phyloP scores from a whole-genome alignment of 2,888 invertebrate species.

The Microchrysa polita region DNA sequence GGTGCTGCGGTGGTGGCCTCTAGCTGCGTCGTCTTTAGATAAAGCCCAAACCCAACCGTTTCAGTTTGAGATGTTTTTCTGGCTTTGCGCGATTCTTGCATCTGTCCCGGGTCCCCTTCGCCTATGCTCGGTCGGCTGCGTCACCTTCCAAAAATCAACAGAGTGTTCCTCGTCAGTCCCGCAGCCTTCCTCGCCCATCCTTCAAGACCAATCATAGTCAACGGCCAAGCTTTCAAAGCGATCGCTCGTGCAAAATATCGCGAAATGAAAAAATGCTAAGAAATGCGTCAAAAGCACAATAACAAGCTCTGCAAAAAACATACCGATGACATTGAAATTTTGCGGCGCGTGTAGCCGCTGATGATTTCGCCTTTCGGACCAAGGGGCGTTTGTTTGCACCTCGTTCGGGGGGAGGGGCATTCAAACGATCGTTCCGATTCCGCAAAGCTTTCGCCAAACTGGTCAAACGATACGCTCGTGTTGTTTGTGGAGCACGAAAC shows the following conservation, averaged over 20 bases:
- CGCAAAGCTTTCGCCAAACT: neutral
- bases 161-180: neutral
- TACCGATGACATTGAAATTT: slow-evolving; percentile 39
- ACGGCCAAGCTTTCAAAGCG: slow-evolving; percentile 10
- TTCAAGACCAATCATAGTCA: slow-evolving; percentile 31
- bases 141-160: neutral
- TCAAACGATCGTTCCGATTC: neutral
- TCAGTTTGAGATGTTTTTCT: neutral
- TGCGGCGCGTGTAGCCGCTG: slow-evolving; percentile 38
- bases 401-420: slow-evolving; percentile 7
- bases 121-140: neutral
- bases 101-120: neutral
- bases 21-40: neutral
- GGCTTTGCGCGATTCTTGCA: neutral
- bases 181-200: neutral
- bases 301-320: slow-evolving; percentile 14
- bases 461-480: neutral
- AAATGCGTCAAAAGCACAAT: slow-evolving; percentile 21
- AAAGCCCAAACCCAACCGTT: neutral
- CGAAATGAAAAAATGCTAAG: neutral
- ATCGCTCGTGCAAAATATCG: slow-evolving; percentile 29
- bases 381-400: too few species aligned
- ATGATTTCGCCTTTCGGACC: slow-evolving; percentile 31
- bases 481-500: neutral
- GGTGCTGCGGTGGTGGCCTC: slow-evolving; percentile 22